Evolutionary conservation across 2,888 invertebrate genomes (phyloP), one percentile per base, ranked within the genome.

Genomic region (Brachycybe producta): DNA sequence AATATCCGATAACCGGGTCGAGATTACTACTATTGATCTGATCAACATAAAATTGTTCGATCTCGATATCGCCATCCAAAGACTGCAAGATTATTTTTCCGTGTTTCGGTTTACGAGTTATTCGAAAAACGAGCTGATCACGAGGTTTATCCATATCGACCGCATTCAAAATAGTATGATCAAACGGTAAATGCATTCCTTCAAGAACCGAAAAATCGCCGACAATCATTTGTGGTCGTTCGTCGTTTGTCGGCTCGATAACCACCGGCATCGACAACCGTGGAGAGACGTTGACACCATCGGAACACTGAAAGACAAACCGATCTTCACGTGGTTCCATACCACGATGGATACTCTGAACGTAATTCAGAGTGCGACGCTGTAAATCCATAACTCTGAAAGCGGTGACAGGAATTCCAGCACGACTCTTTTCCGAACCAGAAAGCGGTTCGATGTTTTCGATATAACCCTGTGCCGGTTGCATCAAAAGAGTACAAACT

Each of bases 331-430:
- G 55, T 0, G 67, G 66, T 54, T 68, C 68, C 26, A 63, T 55
- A 2, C 64, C 64, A 52, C 61, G 59, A 52, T 68, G 67, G n/a
- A 65, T 60, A 54, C 65, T 67, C 54, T 68, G 67, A 5, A 65
- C 63, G 57, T 67, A 68, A 51, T 62, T 61, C 23, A 68, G 59
- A 38, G 60, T 55, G 3, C 61, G 61, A 13, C 56, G 43, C 13
- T 59, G 50, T 11, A 67, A 38, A 52, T 66, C 64, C n/a, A 56
- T 52, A 5, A 62, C 55, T 24, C 60, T 60, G 56, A 67, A 67
- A 2, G 64, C 61, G 17, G 63, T 62, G 23, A 66, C 57, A 15
- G 65, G 62, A 32, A 62, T 58, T 1, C 66, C 65, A 36, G 53
- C 55, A 36, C 62, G 53, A 1, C 62, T 57, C 51, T 58, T 61